A percentile compares a stretch with the other conserved stretches of the same genome.
These are phyloP conservation scores for Tamias sibiricus DNA, from an alignment of 2,113 vertebrate genomes.

Conservation along the genomic window DNA sequence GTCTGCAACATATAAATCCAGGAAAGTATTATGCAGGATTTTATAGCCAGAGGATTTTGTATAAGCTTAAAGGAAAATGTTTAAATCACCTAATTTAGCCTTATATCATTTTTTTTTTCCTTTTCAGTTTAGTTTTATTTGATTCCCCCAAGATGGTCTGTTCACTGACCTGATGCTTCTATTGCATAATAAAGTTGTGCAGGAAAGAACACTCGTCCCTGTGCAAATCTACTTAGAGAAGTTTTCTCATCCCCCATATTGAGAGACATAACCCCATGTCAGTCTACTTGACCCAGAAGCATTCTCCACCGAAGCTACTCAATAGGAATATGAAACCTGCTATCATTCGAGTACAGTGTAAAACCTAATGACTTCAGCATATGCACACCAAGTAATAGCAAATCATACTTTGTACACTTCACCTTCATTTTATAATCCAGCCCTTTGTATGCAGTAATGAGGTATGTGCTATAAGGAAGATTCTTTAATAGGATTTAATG, in stretches of 20 bases:
- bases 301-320: conserved; percentile 88
- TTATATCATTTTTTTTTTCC: conserved; percentile 85
- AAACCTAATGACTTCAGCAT: conserved; percentile 91
- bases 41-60: conserved; percentile 92
- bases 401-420: conserved; percentile 91
- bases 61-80: conserved; percentile 92
- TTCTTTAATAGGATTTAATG: conserved; percentile 94
- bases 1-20: conserved; percentile 90
- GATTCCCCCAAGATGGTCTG: conserved; percentile 86
- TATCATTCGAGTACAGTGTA: conserved; percentile 87
- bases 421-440: conserved; percentile 92
- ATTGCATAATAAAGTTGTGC: conserved; percentile 88
- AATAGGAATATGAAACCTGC: conserved; percentile 88
- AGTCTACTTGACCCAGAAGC: conserved; percentile 89
- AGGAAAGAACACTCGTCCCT: conserved; percentile 86
- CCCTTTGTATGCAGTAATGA: conserved; percentile 92
- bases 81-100: conserved; percentile 93
- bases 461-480: conserved; percentile 92
- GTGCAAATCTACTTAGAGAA: conserved; percentile 90
- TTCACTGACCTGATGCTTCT: conserved; percentile 89
- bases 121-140: conserved; percentile 85
- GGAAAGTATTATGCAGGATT: conserved; percentile 90
- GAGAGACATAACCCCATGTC: conserved; percentile 89
- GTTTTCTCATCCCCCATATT: conserved; percentile 88
- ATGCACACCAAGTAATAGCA: conserved; percentile 90